Evolutionary conservation across 2,113 vertebrate genomes (phyloP), one percentile per base, ranked within the genome.

Genomic region (Apteryx mantelli): DNA sequence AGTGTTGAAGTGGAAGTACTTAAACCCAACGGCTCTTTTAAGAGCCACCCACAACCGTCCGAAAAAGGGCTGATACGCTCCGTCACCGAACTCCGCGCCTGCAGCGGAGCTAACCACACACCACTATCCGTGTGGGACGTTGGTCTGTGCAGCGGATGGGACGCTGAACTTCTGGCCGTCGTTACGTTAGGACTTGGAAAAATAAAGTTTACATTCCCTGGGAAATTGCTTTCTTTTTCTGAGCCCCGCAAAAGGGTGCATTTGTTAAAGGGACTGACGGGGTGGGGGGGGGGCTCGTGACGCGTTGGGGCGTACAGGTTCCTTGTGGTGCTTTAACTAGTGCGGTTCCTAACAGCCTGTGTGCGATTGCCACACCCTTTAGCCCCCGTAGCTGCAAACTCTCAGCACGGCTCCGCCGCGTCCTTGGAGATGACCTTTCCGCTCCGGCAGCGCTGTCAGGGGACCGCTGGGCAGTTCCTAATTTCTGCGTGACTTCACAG

Each of bases 11-110:
- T 93, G 91, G 88, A 98, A 91, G 53, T 98, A 83, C 71, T 91
- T 34, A 71, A 89, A 96, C 87, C 97, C 92, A 98, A 98, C 96
- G 97, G 98, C 98, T 98, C 98, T 98, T 98, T 98, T 98, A 97
- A 98, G 98, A 98, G 98, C 98, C 98, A 97, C 97, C 63, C 60
- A 97, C 53, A 83, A 1, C 22, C 34, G 18, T 94, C 80, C 65
- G 5, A 3, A n/a, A 94, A 96, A 92, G 95, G 86, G 94, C 34
- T 88, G 97, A 58, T 50, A 38, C 94, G 82, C 95, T 95, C 83
- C 18, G 2, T 55, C 20, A 13, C 15, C 5, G 79, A 64, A 73
- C 50, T 92, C 82, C 14, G 61, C 89, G 75, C 56, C 58, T 48
- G 56, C 77, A 46, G 56, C 42, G 84, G 38, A 61, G 77, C 24